These are phyloP conservation scores for Hipparchia sbordonii DNA, from an alignment of 2,888 invertebrate species.

Conservation along the genomic window DNA sequence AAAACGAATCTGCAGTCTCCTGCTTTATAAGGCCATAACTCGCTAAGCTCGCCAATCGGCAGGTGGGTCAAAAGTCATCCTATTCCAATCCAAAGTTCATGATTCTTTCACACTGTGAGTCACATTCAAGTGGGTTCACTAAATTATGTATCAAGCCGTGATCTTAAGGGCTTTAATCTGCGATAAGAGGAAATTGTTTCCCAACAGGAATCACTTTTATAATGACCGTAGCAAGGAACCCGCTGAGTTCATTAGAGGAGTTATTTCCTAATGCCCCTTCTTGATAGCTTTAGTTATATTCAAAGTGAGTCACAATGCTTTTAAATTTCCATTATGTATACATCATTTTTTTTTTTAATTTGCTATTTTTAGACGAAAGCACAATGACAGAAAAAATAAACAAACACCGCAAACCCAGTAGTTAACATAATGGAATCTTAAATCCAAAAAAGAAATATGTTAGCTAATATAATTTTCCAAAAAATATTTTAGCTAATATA, in stretches of 20 bases:
- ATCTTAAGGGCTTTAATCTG: slow-evolving; percentile 59
- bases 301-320: neutral
- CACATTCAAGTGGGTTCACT: slow-evolving; percentile 48
- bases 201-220: slow-evolving; percentile 40
- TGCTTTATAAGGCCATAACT: neutral
- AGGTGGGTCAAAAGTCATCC: too few species aligned
- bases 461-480: too few species aligned
- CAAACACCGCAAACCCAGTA: too few species aligned
- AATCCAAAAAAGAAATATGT: too few species aligned
- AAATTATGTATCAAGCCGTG: slow-evolving; percentile 65
- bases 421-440: too few species aligned
- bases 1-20: too few species aligned
- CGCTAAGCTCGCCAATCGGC: too few species aligned
- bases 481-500: too few species aligned
- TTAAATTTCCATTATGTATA: neutral
- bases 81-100: slow-evolving; percentile 11
- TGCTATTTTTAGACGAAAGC: too few species aligned
- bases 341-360: neutral
- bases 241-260: slow-evolving; percentile 35
- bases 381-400: too few species aligned
- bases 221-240: slow-evolving; percentile 40
- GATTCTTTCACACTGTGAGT: slow-evolving; percentile 44
- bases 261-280: neutral
- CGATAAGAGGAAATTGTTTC: slow-evolving; percentile 50
- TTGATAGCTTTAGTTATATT: neutral